Evolutionary conservation across 2,888 invertebrate species (phyloP).

Genomic region (Hanleya hanleyi): DNA sequence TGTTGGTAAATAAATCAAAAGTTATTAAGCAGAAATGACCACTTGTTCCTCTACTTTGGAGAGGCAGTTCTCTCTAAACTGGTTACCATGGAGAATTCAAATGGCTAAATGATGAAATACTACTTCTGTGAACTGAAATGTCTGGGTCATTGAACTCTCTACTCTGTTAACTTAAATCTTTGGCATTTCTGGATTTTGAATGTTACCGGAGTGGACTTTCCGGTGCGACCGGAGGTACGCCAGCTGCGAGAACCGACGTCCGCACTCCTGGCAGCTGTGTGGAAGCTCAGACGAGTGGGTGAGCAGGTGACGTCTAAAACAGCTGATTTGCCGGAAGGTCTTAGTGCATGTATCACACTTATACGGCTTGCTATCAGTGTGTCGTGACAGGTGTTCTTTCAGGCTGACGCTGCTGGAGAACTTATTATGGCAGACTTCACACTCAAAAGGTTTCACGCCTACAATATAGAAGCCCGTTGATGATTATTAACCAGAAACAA

Average conservation of each 20-base stretch:
- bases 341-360: conserved; percentile 58
- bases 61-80: not conserved
- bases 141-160: too few species aligned
- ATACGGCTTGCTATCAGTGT: conserved; percentile 57
- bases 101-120: too few species aligned
- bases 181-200: too few species aligned
- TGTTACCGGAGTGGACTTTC: conserved; percentile 64
- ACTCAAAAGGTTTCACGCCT: conserved; percentile 69
- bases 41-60: too few species aligned
- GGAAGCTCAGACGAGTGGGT: conserved; percentile 61
- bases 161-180: too few species aligned
- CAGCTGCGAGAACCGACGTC: conserved; percentile 60
- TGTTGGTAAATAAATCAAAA: too few species aligned
- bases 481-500: too few species aligned
- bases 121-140: too few species aligned
- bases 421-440: conserved; percentile 60
- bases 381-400: conserved; percentile 64
- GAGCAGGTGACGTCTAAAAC: conserved; percentile 60
- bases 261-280: conserved; percentile 59
- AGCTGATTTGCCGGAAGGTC: conserved; percentile 66
- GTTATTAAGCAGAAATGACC: too few species aligned
- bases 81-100: too few species aligned
- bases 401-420: conserved; percentile 67
- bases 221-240: conserved; percentile 68
- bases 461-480: too few species aligned